These are phyloP conservation scores for Phenganax subtilis DNA, from an alignment of 92 coral and sea anemone species.

Conservation along the genomic window DNA sequence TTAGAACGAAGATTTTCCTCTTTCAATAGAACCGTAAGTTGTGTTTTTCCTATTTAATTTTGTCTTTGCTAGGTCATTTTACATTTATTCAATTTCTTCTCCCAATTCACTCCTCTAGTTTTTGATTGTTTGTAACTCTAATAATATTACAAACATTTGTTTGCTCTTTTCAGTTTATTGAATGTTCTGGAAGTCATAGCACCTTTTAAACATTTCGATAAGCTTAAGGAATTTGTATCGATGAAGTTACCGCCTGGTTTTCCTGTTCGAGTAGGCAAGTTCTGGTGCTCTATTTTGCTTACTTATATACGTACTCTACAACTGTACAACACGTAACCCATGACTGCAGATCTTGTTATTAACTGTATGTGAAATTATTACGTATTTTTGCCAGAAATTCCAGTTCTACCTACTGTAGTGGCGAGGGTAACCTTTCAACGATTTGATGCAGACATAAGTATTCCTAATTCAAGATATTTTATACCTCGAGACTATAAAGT, in stretches of 20 bases:
- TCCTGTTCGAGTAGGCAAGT: conserved; percentile 90
- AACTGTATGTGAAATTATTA: neutral
- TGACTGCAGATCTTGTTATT: neutral
- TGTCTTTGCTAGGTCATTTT: no score
- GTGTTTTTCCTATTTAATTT: neutral
- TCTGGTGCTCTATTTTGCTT: neutral
- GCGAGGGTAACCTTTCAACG: conserved; percentile 89
- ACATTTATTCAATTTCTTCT: no score
- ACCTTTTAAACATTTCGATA: conserved; percentile 90
- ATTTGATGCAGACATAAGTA: conserved; percentile 65
- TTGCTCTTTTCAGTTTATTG: conserved; percentile 53
- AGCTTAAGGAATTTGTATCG: conserved; percentile 90
- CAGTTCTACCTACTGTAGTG: conserved; percentile 89
- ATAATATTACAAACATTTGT: neutral
- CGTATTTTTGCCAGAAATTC: conserved; percentile 61
- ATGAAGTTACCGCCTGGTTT: conserved; percentile 98
- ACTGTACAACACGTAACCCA: neutral
- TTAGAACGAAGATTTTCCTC: conserved; percentile 91
- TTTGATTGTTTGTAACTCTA: no score
- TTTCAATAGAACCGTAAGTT: conserved; percentile 85
- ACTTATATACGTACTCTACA: neutral
- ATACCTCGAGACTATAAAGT: conserved; percentile 98
- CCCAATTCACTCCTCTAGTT: no score
- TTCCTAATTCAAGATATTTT: conserved; percentile 92
- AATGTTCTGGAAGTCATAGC: conserved; percentile 91